Evolutionary conservation across 1,140 invertebrate species (phyloP).

Genomic region (Drosophila busckii): DNA sequence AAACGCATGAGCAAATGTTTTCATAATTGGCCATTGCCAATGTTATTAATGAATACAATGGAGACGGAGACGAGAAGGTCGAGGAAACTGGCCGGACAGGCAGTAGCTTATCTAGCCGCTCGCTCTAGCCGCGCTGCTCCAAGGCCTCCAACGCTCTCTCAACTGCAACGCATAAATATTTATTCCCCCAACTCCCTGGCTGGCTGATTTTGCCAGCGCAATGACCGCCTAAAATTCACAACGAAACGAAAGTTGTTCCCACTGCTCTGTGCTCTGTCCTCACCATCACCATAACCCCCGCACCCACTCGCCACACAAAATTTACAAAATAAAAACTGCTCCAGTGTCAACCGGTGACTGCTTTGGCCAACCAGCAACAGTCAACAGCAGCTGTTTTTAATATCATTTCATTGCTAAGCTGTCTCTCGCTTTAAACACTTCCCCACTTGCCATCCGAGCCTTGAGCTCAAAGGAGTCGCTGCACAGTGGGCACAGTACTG

Average conservation of each 20-base stretch:
- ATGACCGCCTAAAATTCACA: slow-evolving; percentile 58
- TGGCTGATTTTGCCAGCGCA: slow-evolving; percentile 26
- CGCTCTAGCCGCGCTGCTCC: slow-evolving; percentile 1
- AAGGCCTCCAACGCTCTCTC: slow-evolving; percentile 50
- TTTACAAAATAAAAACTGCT: not conserved
- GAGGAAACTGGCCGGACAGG: slow-evolving; percentile 41
- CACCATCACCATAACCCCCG: no score
- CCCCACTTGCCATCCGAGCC: no score
- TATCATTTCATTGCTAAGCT: not conserved
- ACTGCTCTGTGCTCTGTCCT: no score
- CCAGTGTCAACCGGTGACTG: slow-evolving; percentile 29
- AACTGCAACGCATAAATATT: slow-evolving; percentile 75
- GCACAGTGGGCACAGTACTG: no score
- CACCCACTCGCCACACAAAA: no score
- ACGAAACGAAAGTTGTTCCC: slow-evolving; percentile 53
- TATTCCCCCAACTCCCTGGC: slow-evolving; percentile 22
- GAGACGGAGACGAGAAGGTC: slow-evolving; percentile 26
- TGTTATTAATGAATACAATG: not conserved
- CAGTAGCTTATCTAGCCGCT: no score
- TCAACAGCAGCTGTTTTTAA: slow-evolving; percentile 7
- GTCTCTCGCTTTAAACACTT: no score
- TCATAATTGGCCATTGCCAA: slow-evolving; percentile 32
- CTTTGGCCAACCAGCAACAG: no score
- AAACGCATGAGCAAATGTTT: slow-evolving; percentile 29
- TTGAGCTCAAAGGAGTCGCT: no score